phyloP scores from a whole-genome alignment of 2,888 invertebrate genomes.

The Heliconius ismenius region DNA sequence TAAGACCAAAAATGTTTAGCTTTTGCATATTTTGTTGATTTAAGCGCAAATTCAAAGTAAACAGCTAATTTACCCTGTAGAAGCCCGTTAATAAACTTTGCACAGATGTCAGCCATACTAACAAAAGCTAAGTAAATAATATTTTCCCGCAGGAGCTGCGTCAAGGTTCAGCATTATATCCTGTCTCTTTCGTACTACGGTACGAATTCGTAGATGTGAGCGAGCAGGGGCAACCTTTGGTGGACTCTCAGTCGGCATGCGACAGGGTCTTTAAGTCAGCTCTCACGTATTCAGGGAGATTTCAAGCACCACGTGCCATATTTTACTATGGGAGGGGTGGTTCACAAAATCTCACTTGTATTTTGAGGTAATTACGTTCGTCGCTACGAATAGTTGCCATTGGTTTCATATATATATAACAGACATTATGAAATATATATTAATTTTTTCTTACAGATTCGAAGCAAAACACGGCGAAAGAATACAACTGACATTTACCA shows the following conservation, averaged over 20 bases:
- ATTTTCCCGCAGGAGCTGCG: conserved; percentile 80
- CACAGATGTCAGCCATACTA: conserved; percentile 34
- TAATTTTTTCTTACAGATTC: conserved; percentile 71
- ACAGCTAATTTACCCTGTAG: conserved; percentile 35
- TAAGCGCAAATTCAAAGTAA: conserved; percentile 33
- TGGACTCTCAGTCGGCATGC: conserved; percentile 83
- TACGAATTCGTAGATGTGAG: conserved; percentile 92
- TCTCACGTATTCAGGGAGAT: conserved; percentile 82
- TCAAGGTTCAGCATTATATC: conserved; percentile 90
- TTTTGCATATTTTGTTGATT: conserved; percentile 26
- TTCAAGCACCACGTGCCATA: conserved; percentile 89
- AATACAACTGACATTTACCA: conserved; percentile 86
- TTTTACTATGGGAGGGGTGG: conserved; percentile 93
- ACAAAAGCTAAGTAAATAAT: conserved; percentile 38
- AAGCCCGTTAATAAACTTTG: conserved; percentile 35
- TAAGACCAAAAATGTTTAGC: conserved; percentile 14
- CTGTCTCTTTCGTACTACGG: conserved; percentile 88
- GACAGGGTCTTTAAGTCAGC: conserved; percentile 83
- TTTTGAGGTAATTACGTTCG: conserved; percentile 78
- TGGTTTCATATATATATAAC: not conserved
- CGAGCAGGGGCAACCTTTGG: conserved; percentile 83
- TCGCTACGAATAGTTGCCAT: not conserved
- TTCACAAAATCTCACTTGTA: conserved; percentile 87
- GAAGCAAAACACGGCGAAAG: conserved; percentile 86
- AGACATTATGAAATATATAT: not conserved